Percentiles rank a stretch among this genome's conserved stretches.
phyloP scores from a whole-genome alignment of 2,888 invertebrate species.

The Epicampocera succincta region DNA sequence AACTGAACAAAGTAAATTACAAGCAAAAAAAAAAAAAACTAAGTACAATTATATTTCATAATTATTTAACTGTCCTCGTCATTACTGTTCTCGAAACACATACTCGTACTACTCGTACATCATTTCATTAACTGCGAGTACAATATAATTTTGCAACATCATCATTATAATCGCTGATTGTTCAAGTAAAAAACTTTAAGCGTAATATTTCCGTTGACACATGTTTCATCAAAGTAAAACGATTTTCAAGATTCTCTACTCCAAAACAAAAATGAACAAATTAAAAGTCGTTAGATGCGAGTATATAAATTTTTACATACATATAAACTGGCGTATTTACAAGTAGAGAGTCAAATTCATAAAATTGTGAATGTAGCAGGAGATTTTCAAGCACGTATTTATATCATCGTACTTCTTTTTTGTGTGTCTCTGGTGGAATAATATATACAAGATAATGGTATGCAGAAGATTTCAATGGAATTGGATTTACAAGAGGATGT shows the following conservation, averaged over 20 bases:
- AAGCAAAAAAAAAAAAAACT: slow-evolving; percentile 12
- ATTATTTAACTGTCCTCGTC: slow-evolving; percentile 67
- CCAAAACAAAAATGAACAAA: slow-evolving; percentile 7
- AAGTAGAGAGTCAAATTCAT: too few species aligned
- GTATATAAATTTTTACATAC: too few species aligned
- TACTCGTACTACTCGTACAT: not conserved
- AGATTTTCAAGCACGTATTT: too few species aligned
- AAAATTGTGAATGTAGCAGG: too few species aligned
- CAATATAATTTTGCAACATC: slow-evolving; percentile 26
- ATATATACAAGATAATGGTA: too few species aligned
- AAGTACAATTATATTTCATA: slow-evolving; percentile 61
- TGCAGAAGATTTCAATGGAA: too few species aligned
- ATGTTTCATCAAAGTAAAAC: slow-evolving; percentile 38
- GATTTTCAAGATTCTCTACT: slow-evolving; percentile 61
- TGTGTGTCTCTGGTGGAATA: too few species aligned
- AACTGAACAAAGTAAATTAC: slow-evolving; percentile 29
- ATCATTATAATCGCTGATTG: slow-evolving; percentile 19
- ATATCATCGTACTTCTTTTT: too few species aligned
- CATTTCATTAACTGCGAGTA: slow-evolving; percentile 5
- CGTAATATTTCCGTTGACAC: slow-evolving; percentile 62
- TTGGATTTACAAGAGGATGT: too few species aligned
- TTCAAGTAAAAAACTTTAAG: slow-evolving; percentile 29
- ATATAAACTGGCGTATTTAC: too few species aligned
- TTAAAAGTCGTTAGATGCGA: not conserved
- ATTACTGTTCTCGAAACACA: slow-evolving; percentile 47